phyloP scores from a whole-genome alignment of 2,888 invertebrate species.

The Listrodromus nycthemerus region DNA sequence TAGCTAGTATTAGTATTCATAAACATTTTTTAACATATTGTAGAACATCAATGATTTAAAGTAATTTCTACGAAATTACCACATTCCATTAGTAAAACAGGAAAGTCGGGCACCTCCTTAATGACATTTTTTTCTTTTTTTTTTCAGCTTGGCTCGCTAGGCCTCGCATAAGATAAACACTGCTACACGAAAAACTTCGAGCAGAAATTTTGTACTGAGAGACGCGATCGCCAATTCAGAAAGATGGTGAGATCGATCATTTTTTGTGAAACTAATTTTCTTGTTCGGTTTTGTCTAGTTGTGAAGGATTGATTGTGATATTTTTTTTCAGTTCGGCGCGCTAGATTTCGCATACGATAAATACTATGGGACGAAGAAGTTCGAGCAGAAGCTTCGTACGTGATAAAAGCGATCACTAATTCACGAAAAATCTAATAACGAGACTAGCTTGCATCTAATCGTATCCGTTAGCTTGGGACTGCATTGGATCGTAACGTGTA shows the following conservation, averaged over 20 bases:
- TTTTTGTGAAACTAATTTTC: too few species aligned
- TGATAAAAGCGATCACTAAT: not conserved
- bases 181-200: not conserved
- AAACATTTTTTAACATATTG: too few species aligned
- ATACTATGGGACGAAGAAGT: conserved; percentile 1
- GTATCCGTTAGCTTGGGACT: not conserved
- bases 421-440: not conserved
- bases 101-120: not conserved
- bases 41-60: too few species aligned
- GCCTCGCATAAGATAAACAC: conserved; percentile 75
- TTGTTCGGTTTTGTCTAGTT: too few species aligned
- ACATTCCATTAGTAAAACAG: too few species aligned
- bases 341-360: conserved; percentile 78
- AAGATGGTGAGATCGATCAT: too few species aligned
- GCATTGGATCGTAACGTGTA: conserved; percentile 2
- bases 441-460: conserved; percentile 27
- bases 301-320: conserved; percentile 10
- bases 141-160: conserved; percentile 81
- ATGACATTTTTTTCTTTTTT: conserved; percentile 26
- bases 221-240: not conserved
- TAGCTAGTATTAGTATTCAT: too few species aligned
- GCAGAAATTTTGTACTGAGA: not conserved
- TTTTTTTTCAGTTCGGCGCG: conserved; percentile 80
- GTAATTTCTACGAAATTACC: too few species aligned
- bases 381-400: not conserved